These are phyloP conservation scores for Pseudolaguvia tuberculata DNA, from an alignment of 2,113 vertebrate species.

Conservation along the genomic window DNA sequence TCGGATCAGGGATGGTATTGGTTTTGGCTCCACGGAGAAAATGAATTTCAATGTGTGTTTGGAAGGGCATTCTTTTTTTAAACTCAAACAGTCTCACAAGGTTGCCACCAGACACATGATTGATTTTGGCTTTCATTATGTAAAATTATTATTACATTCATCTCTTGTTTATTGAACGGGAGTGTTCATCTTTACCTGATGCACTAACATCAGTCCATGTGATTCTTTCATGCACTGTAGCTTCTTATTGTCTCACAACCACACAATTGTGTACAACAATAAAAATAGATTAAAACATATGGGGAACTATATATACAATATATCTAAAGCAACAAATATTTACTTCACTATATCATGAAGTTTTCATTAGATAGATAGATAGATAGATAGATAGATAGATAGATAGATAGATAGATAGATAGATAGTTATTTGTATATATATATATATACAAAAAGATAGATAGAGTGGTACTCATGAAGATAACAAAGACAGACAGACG, in stretches of 20 bases:
- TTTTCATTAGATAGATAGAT: background rate
- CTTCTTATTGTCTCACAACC: background rate
- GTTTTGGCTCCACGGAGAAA: conserved; percentile 61
- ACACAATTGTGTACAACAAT: background rate
- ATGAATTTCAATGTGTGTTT: conserved; percentile 62
- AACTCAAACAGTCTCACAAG: conserved; percentile 34
- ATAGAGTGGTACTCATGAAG: too few relatives aligned
- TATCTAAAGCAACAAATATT: background rate
- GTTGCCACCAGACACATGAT: conserved; percentile 40
- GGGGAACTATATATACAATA: too few relatives aligned
- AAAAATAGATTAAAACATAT: background rate
- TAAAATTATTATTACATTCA: background rate
- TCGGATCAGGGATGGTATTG: conserved; percentile 57
- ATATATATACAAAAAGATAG: too few relatives aligned
- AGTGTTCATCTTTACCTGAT: background rate
- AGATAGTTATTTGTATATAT: too few relatives aligned
- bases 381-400: background rate
- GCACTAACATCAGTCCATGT: background rate
- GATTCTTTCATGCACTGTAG: background rate
- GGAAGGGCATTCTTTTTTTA: conserved; percentile 40
- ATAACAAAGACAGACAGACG: too few relatives aligned
- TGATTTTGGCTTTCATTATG: conserved; percentile 46
- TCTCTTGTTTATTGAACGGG: background rate
- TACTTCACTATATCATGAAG: too few relatives aligned
- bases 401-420: too few relatives aligned